Evolutionary conservation across 1,140 invertebrate species (phyloP), one percentile per base, ranked within the genome.

Genomic region (Aphelenchoides besseyi): DNA sequence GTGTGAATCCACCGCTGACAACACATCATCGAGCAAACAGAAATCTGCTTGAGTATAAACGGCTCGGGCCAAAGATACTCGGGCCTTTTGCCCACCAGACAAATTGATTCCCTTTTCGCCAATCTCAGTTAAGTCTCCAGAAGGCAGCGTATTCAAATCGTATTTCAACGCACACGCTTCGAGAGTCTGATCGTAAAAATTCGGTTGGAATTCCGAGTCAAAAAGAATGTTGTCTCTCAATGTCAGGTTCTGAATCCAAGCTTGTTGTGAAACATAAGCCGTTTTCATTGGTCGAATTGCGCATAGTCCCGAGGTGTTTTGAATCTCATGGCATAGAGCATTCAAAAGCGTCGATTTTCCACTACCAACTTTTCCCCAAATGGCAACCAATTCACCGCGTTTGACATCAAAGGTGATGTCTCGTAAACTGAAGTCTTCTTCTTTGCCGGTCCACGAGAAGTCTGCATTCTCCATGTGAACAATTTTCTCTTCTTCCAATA

Each of bases 1-100:
- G 79, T 88, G 87, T 0, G 87, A 80, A 78, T 88, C 87, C 3
- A 88, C 86, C 48, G 87, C 87, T 74, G 85, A 86, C 2, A 88
- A 82, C n/a, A 87, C 87, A 75, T 88, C 87, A 76, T 88, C 88
- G 29, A 88, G 75, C 0, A 87, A 70, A 71, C 86, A 87, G 26
- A 88, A 76, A 71, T 88, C 87, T 1, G 41, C 26, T 2, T 71
- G 1, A 16, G 9, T 16, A 41, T 74, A 73, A 55, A 73, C 72
- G 1, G 71, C 71, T 28, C 71, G 2, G 1, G 71, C 71, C 16
- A 73, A 36, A 1, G 55, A 33, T 8, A 73, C 57, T 2, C 71
- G 72, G 32, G 52, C 33, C 30, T 73, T 73, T 33, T 68, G 70
- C 70, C 71, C 71, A 1, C 71, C 71, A 53, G 33, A 41, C 68